Percentiles rank a stretch among this genome's conserved stretches.
These are phyloP conservation scores for Drosophila tristis DNA, from an alignment of 1,140 invertebrate genomes.

Conservation along the genomic window DNA sequence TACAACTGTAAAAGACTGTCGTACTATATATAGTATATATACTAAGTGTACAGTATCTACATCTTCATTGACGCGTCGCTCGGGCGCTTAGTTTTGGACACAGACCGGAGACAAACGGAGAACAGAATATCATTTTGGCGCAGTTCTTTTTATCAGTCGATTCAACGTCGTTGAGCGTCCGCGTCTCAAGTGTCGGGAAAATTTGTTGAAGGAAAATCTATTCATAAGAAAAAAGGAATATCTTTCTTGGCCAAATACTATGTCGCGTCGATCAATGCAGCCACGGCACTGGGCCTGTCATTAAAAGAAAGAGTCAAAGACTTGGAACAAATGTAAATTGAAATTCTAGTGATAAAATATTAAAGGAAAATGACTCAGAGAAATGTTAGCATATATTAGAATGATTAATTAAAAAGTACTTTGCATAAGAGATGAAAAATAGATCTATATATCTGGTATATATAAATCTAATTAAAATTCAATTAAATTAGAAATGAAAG, in stretches of 20 bases:
- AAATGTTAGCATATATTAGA: too few relatives aligned
- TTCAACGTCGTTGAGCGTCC: slow-evolving; percentile 57
- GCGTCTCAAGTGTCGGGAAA: slow-evolving; percentile 57
- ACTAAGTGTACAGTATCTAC: slow-evolving; percentile 51
- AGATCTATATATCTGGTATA: too few relatives aligned
- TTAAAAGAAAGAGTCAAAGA: slow-evolving; percentile 1
- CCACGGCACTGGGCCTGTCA: slow-evolving; percentile 17
- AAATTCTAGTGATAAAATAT: background rate
- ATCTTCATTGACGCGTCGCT: slow-evolving; percentile 67
- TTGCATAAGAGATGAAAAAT: background rate
- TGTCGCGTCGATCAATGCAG: slow-evolving; percentile 13
- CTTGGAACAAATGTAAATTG: slow-evolving; percentile 27
- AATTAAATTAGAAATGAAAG: background rate
- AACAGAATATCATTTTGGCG: slow-evolving; percentile 65
- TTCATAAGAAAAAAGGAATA: background rate
- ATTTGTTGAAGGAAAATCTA: background rate
- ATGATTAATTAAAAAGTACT: too few relatives aligned
- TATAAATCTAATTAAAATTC: background rate
- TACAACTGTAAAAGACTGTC: slow-evolving; percentile 21
- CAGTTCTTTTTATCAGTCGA: slow-evolving; percentile 80
- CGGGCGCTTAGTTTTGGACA: slow-evolving; percentile 46
- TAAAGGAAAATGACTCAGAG: background rate
- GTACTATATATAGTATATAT: slow-evolving; percentile 59
- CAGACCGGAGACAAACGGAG: slow-evolving; percentile 15
- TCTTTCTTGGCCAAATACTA: slow-evolving; percentile 22